Percentiles rank a stretch among this genome's conserved stretches.
These are phyloP conservation scores for Myocastor coypus DNA, from an alignment of 2,113 vertebrate species.

Conservation along the genomic window DNA sequence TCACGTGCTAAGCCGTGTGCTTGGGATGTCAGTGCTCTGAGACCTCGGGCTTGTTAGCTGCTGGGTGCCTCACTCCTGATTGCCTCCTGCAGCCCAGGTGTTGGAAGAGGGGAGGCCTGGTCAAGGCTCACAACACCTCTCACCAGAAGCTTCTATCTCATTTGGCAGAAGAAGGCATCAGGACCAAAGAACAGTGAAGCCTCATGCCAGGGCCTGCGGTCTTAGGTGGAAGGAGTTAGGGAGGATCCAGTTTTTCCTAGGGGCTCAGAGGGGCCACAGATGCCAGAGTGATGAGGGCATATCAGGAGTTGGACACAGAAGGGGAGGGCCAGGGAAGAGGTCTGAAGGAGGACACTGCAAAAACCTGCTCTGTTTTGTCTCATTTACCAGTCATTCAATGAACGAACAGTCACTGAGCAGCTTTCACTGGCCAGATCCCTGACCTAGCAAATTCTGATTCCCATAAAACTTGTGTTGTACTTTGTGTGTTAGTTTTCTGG, in stretches of 20 bases:
- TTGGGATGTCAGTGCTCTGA: slow-evolving; percentile 41
- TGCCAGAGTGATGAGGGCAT: neutral
- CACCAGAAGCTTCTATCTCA: neutral
- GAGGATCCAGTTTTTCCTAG: neutral
- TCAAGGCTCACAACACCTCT: neutral
- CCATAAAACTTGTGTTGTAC: neutral
- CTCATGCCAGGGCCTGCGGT: neutral
- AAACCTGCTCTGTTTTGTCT: neutral
- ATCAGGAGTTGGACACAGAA: neutral
- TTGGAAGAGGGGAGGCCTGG: slow-evolving; percentile 57
- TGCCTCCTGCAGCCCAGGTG: neutral
- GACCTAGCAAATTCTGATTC: neutral
- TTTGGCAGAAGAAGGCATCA: slow-evolving; percentile 38
- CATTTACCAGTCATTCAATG: neutral
- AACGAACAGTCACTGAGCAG: neutral
- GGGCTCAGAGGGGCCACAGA: neutral
- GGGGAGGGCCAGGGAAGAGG: neutral
- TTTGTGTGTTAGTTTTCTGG: neutral
- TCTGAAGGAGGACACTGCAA: neutral
- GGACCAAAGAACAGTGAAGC: neutral
- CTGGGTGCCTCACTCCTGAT: slow-evolving; percentile 36
- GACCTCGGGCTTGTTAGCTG: slow-evolving; percentile 22
- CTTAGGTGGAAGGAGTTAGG: neutral
- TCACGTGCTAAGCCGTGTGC: slow-evolving; percentile 55
- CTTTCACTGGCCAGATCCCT: neutral